Percentiles rank a stretch among this genome's conserved stretches.
Conservation (phyloP, 2,888 invertebrate genomes). For the Cremastinae sp. region DNA sequence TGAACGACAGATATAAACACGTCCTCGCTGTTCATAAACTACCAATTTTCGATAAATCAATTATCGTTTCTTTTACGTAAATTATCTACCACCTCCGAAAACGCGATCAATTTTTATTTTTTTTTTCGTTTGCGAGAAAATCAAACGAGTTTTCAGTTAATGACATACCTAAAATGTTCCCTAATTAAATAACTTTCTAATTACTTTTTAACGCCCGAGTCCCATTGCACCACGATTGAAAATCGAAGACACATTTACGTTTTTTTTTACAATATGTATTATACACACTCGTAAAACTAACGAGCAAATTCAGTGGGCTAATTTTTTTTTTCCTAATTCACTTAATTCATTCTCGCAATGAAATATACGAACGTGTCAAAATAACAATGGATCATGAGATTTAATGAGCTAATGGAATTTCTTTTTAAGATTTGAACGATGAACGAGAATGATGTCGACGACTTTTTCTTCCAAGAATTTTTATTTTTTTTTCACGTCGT, state of each 20-base stretch:
- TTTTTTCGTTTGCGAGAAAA: constrained; percentile 23
- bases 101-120: constrained; percentile 15
- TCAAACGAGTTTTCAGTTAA: constrained; percentile 28
- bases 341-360: constrained; percentile 19
- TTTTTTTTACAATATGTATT: constrained; percentile 47
- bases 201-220: constrained; percentile 17
- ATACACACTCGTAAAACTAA: constrained; percentile 5
- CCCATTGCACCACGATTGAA: constrained; percentile 30
- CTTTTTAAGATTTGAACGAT: background rate
- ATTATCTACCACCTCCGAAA: background rate
- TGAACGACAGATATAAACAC: constrained; percentile 30
- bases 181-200: constrained; percentile 40
- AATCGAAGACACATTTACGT: constrained; percentile 25
- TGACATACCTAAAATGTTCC: constrained; percentile 23
- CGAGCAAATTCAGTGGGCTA: constrained; percentile 5
- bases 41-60: constrained; percentile 1
- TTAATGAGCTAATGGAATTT: constrained; percentile 13
- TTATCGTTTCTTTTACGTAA: too few species aligned
- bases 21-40: constrained; percentile 16
- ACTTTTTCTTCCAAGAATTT: too few species aligned
- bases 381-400: constrained; percentile 25
- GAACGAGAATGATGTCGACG: too few species aligned
- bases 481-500: too few species aligned
- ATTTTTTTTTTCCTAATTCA: constrained; percentile 9
- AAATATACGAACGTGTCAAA: constrained; percentile 23